Evolutionary conservation across 2,113 vertebrate genomes (phyloP).

Genomic region (Thamnaconus septentrionalis): DNA sequence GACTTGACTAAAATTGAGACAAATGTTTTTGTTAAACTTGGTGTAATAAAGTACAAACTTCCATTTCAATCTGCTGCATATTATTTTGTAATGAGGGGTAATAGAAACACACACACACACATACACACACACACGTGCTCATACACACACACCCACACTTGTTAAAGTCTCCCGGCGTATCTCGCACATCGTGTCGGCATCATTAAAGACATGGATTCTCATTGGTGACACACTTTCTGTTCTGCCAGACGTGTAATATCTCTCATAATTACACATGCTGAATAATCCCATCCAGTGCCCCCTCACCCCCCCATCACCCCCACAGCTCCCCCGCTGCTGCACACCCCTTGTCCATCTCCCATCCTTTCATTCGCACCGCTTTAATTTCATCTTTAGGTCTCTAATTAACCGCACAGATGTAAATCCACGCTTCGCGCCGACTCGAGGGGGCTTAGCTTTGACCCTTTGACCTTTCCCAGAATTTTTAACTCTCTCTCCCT

Average conservation of each 20-base stretch:
- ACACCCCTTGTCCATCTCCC: conserved; percentile 29
- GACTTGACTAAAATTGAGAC: not conserved
- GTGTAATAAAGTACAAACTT: conserved; percentile 11
- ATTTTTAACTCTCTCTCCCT: conserved; percentile 9
- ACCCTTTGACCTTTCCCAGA: conserved; percentile 48
- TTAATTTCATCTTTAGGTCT: conserved; percentile 58
- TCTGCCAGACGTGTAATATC: conserved; percentile 50
- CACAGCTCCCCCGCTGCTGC: not conserved
- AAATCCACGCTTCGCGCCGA: conserved; percentile 58
- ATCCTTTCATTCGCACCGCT: conserved; percentile 49
- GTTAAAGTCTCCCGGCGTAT: conserved; percentile 23
- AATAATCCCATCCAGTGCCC: conserved; percentile 37
- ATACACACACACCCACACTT: not conserved
- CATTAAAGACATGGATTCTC: conserved; percentile 45
- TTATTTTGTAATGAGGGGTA: no score
- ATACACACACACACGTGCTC: no score
- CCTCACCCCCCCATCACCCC: not conserved
- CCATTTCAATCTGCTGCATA: conserved; percentile 13
- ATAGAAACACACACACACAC: no score
- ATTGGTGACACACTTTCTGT: conserved; percentile 26
- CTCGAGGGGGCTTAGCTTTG: conserved; percentile 37
- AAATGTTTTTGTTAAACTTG: conserved; percentile 19
- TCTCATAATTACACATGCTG: conserved; percentile 47
- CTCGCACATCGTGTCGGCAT: conserved; percentile 30
- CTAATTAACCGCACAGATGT: conserved; percentile 64